phyloP scores from a whole-genome alignment of 92 coral and sea anemone species.

The Desmophyllum pertusum region DNA sequence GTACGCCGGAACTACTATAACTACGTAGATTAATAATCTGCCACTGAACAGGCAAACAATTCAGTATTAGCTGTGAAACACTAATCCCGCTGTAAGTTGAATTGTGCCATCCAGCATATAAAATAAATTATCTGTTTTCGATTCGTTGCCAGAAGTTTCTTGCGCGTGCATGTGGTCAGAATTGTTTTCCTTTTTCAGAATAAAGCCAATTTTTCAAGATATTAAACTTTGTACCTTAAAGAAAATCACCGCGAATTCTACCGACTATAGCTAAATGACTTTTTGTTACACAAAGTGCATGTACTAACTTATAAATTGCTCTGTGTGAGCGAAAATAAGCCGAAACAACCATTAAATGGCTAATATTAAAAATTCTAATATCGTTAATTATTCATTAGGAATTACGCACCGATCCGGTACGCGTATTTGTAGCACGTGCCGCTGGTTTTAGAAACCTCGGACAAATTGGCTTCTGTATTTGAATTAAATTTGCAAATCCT shows the following conservation, averaged over 20 bases:
- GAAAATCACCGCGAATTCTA: neutral
- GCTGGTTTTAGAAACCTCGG: neutral
- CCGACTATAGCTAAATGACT: neutral
- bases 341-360: neutral
- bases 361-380: neutral
- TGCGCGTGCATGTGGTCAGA: neutral
- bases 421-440: neutral
- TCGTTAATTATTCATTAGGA: neutral
- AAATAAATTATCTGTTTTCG: neutral
- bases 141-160: neutral
- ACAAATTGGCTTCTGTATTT: neutral
- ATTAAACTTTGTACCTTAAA: neutral
- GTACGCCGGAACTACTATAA: neutral
- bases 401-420: neutral
- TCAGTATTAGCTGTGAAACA: neutral
- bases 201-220: slow-evolving; percentile 2
- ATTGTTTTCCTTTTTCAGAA: neutral
- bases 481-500: neutral
- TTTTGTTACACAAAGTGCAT: too few species aligned
- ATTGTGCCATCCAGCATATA: neutral
- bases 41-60: neutral
- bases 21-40: neutral
- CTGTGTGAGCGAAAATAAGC: neutral
- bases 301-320: neutral
- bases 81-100: neutral